Conservation (phyloP, 92 coral and sea anemone species). For the Parazoanthus darwini region DNA sequence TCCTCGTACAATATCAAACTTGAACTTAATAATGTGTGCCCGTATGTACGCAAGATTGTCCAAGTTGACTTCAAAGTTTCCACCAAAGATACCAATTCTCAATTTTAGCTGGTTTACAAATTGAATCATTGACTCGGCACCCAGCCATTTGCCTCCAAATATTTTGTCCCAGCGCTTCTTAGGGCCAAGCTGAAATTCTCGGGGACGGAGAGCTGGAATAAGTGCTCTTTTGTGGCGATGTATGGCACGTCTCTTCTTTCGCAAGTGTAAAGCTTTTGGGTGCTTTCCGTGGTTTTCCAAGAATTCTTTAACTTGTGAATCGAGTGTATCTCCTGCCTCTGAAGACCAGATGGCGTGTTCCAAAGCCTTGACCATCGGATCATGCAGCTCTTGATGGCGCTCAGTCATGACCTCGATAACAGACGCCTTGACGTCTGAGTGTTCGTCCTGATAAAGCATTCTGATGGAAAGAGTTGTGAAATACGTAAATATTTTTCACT, state of each 20-base stretch:
- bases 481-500: too few relatives aligned
- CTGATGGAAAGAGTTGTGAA: neutral
- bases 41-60: conserved; percentile 78
- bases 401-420: conserved; percentile 85
- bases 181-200: conserved; percentile 88
- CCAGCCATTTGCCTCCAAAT: conserved; percentile 84
- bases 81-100: conserved; percentile 92
- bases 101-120: conserved; percentile 85
- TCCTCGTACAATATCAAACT: conserved; percentile 78
- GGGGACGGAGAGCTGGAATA: conserved; percentile 82
- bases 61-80: conserved; percentile 82
- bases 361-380: conserved; percentile 66
- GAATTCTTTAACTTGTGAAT: conserved; percentile 76
- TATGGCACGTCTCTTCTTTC: conserved; percentile 70
- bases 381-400: conserved; percentile 77
- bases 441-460: conserved; percentile 73
- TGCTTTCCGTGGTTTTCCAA: conserved; percentile 91
- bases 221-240: conserved; percentile 90
- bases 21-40: conserved; percentile 79
- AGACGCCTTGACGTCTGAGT: conserved; percentile 85
- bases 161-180: conserved; percentile 75
- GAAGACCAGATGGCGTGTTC: conserved; percentile 92
- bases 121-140: conserved; percentile 79
- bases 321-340: conserved; percentile 74
- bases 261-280: conserved; percentile 65